These are phyloP conservation scores for Drosophila athabasca DNA, from an alignment of 1,140 invertebrate species.

Conservation along the genomic window DNA sequence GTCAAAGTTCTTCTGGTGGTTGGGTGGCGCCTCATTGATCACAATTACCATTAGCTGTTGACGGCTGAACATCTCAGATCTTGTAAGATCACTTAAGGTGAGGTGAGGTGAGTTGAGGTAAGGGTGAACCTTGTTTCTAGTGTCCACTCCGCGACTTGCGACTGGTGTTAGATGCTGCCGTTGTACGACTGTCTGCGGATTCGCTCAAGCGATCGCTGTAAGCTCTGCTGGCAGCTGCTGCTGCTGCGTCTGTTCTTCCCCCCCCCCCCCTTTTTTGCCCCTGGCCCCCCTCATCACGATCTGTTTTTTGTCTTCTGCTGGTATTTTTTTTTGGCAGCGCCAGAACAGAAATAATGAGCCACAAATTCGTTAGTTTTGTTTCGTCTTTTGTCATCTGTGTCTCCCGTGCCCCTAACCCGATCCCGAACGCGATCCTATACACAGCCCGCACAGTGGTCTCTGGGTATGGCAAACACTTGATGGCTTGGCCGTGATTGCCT, in stretches of 20 bases:
- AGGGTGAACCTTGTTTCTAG: slow-evolving; percentile 17
- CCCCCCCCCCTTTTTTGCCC: background rate
- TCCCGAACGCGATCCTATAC: no score
- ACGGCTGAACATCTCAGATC: slow-evolving; percentile 45
- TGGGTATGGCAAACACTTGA: slow-evolving; percentile 9
- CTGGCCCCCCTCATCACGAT: background rate
- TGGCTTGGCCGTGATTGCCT: slow-evolving; percentile 55
- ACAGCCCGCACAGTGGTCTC: slow-evolving; percentile 39
- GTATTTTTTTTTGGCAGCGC: slow-evolving; percentile 32
- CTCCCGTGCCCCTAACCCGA: background rate
- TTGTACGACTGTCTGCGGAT: slow-evolving; percentile 56
- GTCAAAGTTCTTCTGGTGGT: background rate
- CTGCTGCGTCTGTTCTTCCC: slow-evolving; percentile 20
- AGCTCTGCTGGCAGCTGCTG: slow-evolving; percentile 50
- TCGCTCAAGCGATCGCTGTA: slow-evolving; percentile 60
- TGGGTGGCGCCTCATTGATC: slow-evolving; percentile 42
- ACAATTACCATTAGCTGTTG: slow-evolving; percentile 71
- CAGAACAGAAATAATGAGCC: slow-evolving; percentile 70
- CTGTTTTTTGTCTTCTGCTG: slow-evolving; percentile 48
- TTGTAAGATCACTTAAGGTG: slow-evolving; percentile 32
- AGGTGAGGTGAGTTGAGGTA: no score
- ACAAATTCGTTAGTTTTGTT: slow-evolving; percentile 57
- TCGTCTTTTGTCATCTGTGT: slow-evolving; percentile 48
- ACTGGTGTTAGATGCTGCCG: slow-evolving; percentile 76
- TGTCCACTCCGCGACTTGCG: slow-evolving; percentile 54